Evolutionary conservation across 1,140 invertebrate species (phyloP).

Genomic region (Monomorium pharaonis): DNA sequence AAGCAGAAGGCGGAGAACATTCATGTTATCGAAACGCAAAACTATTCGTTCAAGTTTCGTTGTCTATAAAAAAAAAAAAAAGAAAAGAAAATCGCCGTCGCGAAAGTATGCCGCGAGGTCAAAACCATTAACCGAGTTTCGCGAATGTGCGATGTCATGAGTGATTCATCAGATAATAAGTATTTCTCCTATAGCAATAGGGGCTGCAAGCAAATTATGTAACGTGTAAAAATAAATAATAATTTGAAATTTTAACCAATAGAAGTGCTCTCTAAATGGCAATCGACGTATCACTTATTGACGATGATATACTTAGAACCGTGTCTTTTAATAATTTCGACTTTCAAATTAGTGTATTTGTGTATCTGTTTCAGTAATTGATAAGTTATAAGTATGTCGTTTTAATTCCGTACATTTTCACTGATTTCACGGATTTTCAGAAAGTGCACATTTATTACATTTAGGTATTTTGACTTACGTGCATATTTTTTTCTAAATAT

Average conservation of each 20-base stretch:
- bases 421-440: too few species aligned
- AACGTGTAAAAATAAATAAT: neutral
- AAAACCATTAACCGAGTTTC: conserved; percentile 22
- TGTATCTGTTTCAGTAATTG: too few species aligned
- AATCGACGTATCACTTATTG: too few species aligned
- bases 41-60: conserved; percentile 51
- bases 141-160: neutral
- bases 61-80: neutral
- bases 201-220: neutral
- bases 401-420: too few species aligned
- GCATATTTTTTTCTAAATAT: neutral
- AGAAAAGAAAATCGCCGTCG: neutral
- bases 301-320: too few species aligned
- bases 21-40: conserved; percentile 66
- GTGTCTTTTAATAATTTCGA: too few species aligned
- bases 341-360: too few species aligned
- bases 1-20: conserved; percentile 8
- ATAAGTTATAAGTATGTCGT: too few species aligned
- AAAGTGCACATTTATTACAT: too few species aligned
- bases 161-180: neutral
- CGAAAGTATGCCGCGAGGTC: conserved; percentile 9
- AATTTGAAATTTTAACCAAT: conserved; percentile 33
- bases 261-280: too few species aligned
- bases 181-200: neutral
- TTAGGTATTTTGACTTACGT: neutral